Evolutionary conservation across 2,113 vertebrate genomes (phyloP).

Genomic region (Sclerurus mexicanus): DNA sequence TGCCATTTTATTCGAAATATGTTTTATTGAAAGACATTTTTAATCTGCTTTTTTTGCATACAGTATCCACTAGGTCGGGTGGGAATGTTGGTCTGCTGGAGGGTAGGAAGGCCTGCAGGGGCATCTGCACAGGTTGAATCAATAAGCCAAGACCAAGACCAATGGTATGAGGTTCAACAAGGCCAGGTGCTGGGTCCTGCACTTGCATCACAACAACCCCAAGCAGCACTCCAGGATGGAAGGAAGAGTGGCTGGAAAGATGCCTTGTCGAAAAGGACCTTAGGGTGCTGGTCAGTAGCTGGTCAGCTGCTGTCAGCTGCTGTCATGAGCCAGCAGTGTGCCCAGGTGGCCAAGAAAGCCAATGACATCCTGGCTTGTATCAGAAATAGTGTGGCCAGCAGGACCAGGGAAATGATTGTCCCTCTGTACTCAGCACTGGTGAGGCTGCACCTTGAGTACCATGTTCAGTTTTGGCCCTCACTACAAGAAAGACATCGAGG

Average conservation of each 20-base stretch:
- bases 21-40: not conserved
- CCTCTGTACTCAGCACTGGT: not conserved
- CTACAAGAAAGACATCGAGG: not conserved
- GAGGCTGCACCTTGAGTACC: not conserved
- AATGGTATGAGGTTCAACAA: not conserved
- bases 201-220: not conserved
- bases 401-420: not conserved
- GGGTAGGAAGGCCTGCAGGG: not conserved
- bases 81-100: not conserved
- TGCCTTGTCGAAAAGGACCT: not conserved
- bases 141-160: too few species aligned
- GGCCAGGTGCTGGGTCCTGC: rapidly evolving
- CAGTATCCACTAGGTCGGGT: rapidly evolving
- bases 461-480: not conserved
- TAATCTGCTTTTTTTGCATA: not conserved
- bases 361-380: not conserved
- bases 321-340: not conserved
- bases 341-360: not conserved
- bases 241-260: not conserved
- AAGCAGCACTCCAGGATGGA: not conserved
- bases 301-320: too few species aligned
- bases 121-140: not conserved
- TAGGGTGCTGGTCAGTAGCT: not conserved
- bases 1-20: not conserved
- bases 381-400: not conserved